Conservation (phyloP, 2,888 invertebrate genomes). For the Morpho achilles region DNA sequence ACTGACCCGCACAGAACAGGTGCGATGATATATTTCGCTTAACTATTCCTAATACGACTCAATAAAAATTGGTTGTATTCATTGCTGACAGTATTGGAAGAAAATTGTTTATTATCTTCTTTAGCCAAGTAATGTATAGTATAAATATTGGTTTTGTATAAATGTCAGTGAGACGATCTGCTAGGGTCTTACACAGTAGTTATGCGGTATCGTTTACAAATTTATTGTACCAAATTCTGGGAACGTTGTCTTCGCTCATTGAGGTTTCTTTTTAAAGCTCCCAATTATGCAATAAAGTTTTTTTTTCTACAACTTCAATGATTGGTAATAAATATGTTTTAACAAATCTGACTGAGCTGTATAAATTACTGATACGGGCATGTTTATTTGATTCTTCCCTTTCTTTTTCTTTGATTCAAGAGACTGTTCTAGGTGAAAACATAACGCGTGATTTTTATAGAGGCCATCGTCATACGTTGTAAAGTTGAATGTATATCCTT, state of each 20-base stretch:
- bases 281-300: constrained; percentile 59
- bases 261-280: constrained; percentile 53
- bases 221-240: constrained; percentile 65
- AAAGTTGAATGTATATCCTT: too few relatives aligned
- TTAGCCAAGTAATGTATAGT: constrained; percentile 33
- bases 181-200: constrained; percentile 65
- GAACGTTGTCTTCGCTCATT: constrained; percentile 61
- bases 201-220: constrained; percentile 73
- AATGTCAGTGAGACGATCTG: constrained; percentile 11
- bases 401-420: too few relatives aligned
- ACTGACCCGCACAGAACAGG: constrained; percentile 58
- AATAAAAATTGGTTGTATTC: constrained; percentile 3
- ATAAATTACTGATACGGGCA: too few relatives aligned
- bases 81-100: constrained; percentile 12
- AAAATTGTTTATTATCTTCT: neutral
- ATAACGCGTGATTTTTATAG: too few relatives aligned
- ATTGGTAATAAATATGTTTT: constrained; percentile 6
- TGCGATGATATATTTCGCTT: constrained; percentile 35
- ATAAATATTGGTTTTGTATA: neutral
- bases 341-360: constrained; percentile 2
- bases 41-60: neutral
- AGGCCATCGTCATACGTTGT: too few relatives aligned
- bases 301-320: constrained; percentile 30
- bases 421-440: too few relatives aligned
- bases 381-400: too few relatives aligned